Evolutionary conservation across 1,140 invertebrate genomes (phyloP), one percentile per base, ranked within the genome.

Genomic region (Cydia splendana): DNA sequence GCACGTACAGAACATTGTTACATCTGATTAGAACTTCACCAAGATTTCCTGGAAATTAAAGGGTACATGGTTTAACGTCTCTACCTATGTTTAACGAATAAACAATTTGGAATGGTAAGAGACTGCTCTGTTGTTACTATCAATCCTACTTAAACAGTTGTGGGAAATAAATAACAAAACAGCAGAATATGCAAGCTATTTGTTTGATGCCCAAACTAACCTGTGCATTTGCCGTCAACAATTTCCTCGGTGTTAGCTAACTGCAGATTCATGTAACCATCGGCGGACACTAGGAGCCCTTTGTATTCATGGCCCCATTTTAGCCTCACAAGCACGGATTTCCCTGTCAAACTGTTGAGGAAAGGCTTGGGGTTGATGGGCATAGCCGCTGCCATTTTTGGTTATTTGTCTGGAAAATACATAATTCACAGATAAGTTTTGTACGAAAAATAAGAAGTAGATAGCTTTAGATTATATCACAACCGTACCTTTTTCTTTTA

Each of bases 271-370:
- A 99, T 99, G 89, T 99, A 99, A 7, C 97, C 97, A 94, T 99
- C 99, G 12, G 99, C 98, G 4, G 99, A 99, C 0, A 99, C 98
- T 28, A 99, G 93, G 81, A 98, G 97, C 9, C 99, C 99, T 95
- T 99, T 99, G 91, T 99, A 99, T 94, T 99, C 99, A 92, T 99
- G 99, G 42, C 99, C 99, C 99, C 99, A 99, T 92, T 99, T 99
- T 65, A 99, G 94, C 94, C 99, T 99, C 1, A 99, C 98, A 87
- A 99, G 96, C 13, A 99, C 98, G 57, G 98, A 96, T 94, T 99
- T 99, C 30, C 99, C 99, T 2, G 98, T 99, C 15, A 99, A 94
- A 87, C 97, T 97, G 94, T 99, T 99, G 30, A 99, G 94, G 93
- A 99, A 99, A 78, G 99, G 99, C 95, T 99, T 99, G 4, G 99